Evolutionary conservation across 2,888 invertebrate species (phyloP).

Genomic region (Melanophora roralis): DNA sequence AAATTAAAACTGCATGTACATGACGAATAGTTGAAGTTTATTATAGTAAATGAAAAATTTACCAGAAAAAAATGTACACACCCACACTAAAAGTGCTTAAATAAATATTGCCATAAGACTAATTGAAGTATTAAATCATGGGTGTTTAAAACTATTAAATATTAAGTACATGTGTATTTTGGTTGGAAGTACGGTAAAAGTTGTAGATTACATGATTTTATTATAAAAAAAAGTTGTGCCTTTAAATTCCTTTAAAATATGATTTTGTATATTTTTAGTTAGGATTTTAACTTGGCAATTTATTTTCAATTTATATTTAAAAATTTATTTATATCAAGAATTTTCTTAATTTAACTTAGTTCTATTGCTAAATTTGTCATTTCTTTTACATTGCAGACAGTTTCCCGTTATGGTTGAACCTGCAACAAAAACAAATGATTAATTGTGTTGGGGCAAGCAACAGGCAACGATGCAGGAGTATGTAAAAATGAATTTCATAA

Average conservation of each 20-base stretch:
- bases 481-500: not conserved
- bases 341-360: not conserved
- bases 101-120: not conserved
- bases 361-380: slow-evolving; percentile 13
- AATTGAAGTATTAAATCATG: slow-evolving; percentile 2
- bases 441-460: slow-evolving; percentile 37
- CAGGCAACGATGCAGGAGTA: slow-evolving; percentile 37
- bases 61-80: not conserved
- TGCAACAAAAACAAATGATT: slow-evolving; percentile 21
- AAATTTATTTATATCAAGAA: no score
- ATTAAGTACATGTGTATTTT: not conserved
- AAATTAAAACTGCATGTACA: slow-evolving; percentile 34
- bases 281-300: no score
- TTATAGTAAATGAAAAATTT: not conserved
- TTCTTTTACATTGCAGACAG: no score
- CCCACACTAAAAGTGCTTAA: not conserved
- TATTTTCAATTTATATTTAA: no score
- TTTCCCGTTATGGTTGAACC: not conserved
- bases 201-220: no score
- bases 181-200: no score
- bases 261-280: no score
- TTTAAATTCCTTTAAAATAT: no score
- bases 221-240: no score
- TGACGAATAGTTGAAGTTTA: slow-evolving; percentile 35
- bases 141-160: not conserved